Conservation (phyloP, 1,140 invertebrate genomes). For the Sarcophaga peregrina region DNA sequence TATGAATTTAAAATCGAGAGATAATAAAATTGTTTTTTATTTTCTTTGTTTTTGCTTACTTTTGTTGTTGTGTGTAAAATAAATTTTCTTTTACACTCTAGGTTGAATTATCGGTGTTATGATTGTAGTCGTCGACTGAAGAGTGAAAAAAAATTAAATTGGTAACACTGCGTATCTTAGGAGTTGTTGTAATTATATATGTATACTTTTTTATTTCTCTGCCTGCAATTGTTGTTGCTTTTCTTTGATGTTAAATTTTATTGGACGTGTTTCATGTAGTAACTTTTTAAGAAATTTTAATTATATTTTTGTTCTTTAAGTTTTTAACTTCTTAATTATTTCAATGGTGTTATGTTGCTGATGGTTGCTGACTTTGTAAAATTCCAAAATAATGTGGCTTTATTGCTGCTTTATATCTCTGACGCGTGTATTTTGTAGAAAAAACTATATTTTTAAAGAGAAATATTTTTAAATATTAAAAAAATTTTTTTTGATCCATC, state of each 20-base stretch:
- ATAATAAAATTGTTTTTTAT: neutral
- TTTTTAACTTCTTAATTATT: neutral
- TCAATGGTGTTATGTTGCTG: neutral
- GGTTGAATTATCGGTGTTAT: neutral
- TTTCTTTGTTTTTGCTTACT: neutral
- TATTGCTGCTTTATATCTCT: constrained; percentile 36
- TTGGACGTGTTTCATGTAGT: constrained; percentile 21
- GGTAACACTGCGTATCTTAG: too few relatives aligned
- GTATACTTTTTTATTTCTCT: neutral
- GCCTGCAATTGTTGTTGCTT: constrained; percentile 4
- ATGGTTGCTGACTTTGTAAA: constrained; percentile 2
- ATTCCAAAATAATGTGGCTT: constrained; percentile 25
- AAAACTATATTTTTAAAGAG: neutral
- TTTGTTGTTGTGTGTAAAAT: neutral
- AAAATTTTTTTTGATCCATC: too few relatives aligned
- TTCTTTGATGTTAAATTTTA: neutral
- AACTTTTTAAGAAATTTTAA: neutral
- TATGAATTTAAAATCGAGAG: constrained; percentile 8
- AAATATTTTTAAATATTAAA: neutral
- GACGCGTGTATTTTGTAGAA: constrained; percentile 28
- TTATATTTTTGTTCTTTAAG: constrained; percentile 10
- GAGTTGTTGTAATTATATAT: neutral
- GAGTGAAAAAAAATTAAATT: neutral
- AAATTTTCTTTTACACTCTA: neutral
- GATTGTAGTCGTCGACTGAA: neutral